Evolutionary conservation across 2,797 vertebrate species (phyloP).

Genomic region (Eleutherodactylus coqui): DNA sequence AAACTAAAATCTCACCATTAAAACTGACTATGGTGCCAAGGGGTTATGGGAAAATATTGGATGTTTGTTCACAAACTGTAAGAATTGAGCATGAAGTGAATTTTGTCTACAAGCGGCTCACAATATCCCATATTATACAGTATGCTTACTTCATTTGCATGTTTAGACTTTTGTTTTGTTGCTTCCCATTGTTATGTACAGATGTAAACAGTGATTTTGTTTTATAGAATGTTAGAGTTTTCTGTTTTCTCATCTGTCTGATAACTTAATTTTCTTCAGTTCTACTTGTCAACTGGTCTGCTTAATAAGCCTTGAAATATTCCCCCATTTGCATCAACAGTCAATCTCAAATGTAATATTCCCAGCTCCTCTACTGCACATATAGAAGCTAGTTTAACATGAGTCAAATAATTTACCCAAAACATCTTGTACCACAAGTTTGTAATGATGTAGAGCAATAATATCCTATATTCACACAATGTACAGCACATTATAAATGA

Average conservation of each 20-base stretch:
- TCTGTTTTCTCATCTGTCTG: constrained; percentile 40
- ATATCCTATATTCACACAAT: not conserved
- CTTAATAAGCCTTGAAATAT: constrained; percentile 48
- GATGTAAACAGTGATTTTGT: constrained; percentile 1
- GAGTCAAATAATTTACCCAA: not conserved
- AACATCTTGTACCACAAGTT: not conserved
- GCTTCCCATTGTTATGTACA: constrained; percentile 14
- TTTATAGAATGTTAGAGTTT: constrained; percentile 25
- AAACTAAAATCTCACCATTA: too few species aligned
- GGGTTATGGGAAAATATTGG: not conserved
- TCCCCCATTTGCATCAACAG: constrained; percentile 29
- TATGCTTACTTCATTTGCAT: not conserved
- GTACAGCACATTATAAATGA: not conserved
- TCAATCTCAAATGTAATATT: constrained; percentile 11
- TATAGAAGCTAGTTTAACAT: not conserved
- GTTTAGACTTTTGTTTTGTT: not conserved
- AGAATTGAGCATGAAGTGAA: not conserved
- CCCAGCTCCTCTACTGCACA: constrained; percentile 14
- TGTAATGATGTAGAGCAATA: not conserved
- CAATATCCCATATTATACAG: not conserved
- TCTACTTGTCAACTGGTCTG: constrained; percentile 45
- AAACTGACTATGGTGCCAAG: too few species aligned
- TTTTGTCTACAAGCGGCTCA: not conserved
- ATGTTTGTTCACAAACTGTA: not conserved
- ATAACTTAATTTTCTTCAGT: constrained; percentile 52